Evolutionary conservation across 2,888 invertebrate species (phyloP).

Genomic region (Dexiosoma caninum): DNA sequence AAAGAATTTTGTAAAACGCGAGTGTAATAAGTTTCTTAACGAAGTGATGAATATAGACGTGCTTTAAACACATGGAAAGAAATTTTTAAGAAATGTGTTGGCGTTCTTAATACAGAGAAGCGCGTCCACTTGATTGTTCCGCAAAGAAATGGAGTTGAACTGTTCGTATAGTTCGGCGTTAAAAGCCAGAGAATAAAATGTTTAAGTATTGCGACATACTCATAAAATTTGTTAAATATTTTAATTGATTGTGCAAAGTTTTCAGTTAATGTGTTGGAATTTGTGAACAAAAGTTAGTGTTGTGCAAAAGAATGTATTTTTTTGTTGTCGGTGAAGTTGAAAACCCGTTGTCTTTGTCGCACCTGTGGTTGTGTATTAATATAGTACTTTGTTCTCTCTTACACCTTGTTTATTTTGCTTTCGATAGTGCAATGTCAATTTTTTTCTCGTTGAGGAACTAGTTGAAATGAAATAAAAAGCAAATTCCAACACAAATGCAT

Average conservation of each 20-base stretch:
- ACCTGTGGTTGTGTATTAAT: slow-evolving; percentile 7
- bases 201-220: not conserved
- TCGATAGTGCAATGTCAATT: slow-evolving; percentile 47
- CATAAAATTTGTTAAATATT: not conserved
- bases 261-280: slow-evolving; percentile 23
- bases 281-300: slow-evolving; percentile 20
- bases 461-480: slow-evolving; percentile 24
- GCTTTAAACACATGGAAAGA: slow-evolving; percentile 60
- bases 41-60: slow-evolving; percentile 26
- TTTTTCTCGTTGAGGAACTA: slow-evolving; percentile 33
- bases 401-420: slow-evolving; percentile 44
- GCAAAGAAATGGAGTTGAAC: slow-evolving; percentile 57
- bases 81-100: slow-evolving; percentile 69
- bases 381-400: slow-evolving; percentile 19
- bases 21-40: not conserved
- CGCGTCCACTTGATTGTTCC: slow-evolving; percentile 63
- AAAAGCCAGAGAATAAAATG: not conserved
- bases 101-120: slow-evolving; percentile 60
- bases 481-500: slow-evolving; percentile 65
- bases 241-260: not conserved
- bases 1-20: slow-evolving; percentile 40
- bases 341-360: slow-evolving; percentile 45
- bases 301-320: slow-evolving; percentile 54
- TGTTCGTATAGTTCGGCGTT: not conserved
- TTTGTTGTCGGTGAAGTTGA: slow-evolving; percentile 10